Evolutionary conservation across 2,888 invertebrate species (phyloP), one percentile per base, ranked within the genome.

Genomic region (Cotesia congregata): DNA sequence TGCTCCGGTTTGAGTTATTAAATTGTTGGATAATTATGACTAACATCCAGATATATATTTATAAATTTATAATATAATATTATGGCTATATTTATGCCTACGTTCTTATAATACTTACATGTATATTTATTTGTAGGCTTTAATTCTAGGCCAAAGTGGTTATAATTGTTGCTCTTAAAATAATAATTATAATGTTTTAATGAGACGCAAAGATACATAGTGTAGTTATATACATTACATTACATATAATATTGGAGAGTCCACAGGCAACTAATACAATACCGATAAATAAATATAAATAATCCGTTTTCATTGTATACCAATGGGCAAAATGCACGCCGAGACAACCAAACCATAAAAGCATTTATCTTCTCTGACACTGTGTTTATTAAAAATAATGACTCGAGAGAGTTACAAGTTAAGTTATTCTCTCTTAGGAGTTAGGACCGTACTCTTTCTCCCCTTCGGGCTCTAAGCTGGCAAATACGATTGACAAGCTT

Each of bases 331-430:
- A 76, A 76, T 38, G 69, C 76, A 65, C 78, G 59, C 50, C 74
- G 74, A 78, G 80, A 81, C 80, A 82, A 83, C 79, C 81, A 83
- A 82, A 83, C 79, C 81, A 83, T 82, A 83, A 84, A 82, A 82
- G 82, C 84, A 86, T 85, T 86, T 85, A 84, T 83, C 85, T 82
- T 80, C 78, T 78, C 83, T 83, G 83, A 84, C 83, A 84, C 82
- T 83, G 82, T 84, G 85, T 86, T 86, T 86, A 86, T 86, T 86
- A 86, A 86, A 86, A 86, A 85, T 86, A 86, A 86, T 86, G 86
- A 86, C 86, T 86, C 82, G 86, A 83, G 81, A 80, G 81, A 80
- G 80, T 80, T 78, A 77, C 76, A 30, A 78, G 78, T 74, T 72
- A 64, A 78, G 75, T 78, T 77, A 39, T 77, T 7, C 71, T 60